phyloP scores from a whole-genome alignment of 1,140 invertebrate species.

The Aporrectodea caliginosa region DNA sequence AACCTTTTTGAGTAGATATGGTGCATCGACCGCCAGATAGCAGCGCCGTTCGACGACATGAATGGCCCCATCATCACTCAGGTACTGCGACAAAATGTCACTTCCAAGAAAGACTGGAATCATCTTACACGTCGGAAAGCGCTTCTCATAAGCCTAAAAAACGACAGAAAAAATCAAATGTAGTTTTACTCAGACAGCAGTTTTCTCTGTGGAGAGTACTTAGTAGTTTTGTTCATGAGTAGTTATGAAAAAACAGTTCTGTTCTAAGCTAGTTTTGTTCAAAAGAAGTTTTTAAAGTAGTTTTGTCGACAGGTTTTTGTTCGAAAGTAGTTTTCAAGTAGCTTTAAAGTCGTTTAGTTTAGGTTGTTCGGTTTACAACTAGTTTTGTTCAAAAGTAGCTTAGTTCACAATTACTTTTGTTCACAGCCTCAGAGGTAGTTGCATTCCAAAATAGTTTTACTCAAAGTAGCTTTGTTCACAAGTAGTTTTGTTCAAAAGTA shows the following conservation, averaged over 20 bases:
- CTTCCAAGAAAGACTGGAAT: slow-evolving; percentile 92
- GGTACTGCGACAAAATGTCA: slow-evolving; percentile 74
- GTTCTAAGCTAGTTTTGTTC: too few relatives aligned
- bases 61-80: slow-evolving; percentile 72
- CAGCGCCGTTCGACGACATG: slow-evolving; percentile 83
- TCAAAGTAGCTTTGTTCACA: too few relatives aligned
- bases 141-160: slow-evolving; percentile 81
- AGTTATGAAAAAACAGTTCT: neutral
- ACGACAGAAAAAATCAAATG: slow-evolving; percentile 37
- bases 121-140: slow-evolving; percentile 90
- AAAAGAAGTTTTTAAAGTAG: too few relatives aligned
- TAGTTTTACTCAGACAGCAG: slow-evolving; percentile 21
- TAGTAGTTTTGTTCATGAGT: neutral
- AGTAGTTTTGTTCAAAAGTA: too few relatives aligned
- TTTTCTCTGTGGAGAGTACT: neutral
- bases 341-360: too few relatives aligned
- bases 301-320: too few relatives aligned
- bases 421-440: too few relatives aligned
- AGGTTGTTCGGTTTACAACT: too few relatives aligned
- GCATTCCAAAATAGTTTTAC: too few relatives aligned
- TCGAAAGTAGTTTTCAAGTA: too few relatives aligned
- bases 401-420: too few relatives aligned
- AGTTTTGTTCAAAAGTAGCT: too few relatives aligned
- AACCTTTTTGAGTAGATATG: slow-evolving; percentile 94
- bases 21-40: slow-evolving; percentile 88